These are phyloP conservation scores for Dasypus novemcinctus DNA, from an alignment of 2,113 vertebrate species.

Conservation along the genomic window DNA sequence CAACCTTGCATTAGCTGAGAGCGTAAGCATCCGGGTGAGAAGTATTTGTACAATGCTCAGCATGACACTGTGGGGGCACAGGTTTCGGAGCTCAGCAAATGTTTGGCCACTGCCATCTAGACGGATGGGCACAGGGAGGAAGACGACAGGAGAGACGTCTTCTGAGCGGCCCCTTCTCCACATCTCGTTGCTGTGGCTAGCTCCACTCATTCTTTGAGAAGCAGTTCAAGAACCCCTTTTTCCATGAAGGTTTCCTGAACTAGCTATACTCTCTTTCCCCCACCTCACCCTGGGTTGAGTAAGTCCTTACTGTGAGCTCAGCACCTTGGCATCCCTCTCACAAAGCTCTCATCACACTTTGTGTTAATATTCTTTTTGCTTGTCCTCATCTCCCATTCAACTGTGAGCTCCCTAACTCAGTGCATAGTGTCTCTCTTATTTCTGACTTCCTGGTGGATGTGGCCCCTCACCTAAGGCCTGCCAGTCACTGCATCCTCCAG, in stretches of 20 bases:
- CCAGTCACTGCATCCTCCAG: neutral
- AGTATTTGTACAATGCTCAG: neutral
- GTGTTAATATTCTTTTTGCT: neutral
- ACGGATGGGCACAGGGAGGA: neutral
- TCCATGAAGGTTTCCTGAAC: neutral
- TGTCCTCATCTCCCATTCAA: neutral
- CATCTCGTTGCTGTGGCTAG: neutral
- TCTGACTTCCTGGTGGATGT: neutral
- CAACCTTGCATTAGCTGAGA: neutral
- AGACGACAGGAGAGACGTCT: neutral
- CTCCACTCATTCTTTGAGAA: neutral
- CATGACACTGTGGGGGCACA: accelerated
- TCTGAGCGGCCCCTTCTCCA: neutral
- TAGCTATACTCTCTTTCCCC: neutral
- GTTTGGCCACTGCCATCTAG: too few species aligned
- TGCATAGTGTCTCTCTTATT: neutral
- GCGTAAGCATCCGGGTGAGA: neutral
- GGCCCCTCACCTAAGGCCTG: neutral
- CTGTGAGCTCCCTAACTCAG: neutral
- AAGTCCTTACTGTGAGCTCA: neutral
- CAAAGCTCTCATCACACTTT: neutral
- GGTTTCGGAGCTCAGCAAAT: neutral
- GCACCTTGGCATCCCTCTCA: neutral
- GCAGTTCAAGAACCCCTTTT: neutral
- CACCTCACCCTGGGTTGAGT: neutral